A percentile compares a stretch with the other conserved stretches of the same genome.
phyloP scores from a whole-genome alignment of 2,113 vertebrate genomes.

The Redunca redunca region DNA sequence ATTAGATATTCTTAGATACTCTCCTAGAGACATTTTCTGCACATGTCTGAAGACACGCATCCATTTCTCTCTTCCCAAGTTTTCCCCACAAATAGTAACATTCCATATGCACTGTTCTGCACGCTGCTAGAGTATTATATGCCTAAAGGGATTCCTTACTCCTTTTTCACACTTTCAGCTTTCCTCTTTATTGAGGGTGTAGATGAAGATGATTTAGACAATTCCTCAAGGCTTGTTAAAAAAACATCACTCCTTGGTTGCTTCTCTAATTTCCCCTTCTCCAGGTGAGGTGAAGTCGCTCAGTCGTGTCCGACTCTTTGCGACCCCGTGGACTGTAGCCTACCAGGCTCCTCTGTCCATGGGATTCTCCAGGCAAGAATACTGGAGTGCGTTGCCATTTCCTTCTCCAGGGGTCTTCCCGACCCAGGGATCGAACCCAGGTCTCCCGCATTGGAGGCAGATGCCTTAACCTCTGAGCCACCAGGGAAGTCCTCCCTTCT shows the following conservation, averaged over 20 bases:
- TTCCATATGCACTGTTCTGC: fast-evolving
- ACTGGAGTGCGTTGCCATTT: too few species aligned
- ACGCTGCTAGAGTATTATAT: background rate
- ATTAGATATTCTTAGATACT: background rate
- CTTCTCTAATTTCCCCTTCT: background rate
- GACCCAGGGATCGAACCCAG: too few species aligned
- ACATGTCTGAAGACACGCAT: too few species aligned
- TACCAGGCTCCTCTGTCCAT: too few species aligned
- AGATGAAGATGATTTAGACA: background rate
- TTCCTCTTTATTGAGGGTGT: background rate
- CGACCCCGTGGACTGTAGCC: too few species aligned
- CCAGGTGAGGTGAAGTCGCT: too few species aligned
- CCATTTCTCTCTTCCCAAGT: too few species aligned
- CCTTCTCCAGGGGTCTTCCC: too few species aligned
- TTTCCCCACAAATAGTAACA: background rate
- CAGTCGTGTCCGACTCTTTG: too few species aligned
- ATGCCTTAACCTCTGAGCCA: too few species aligned
- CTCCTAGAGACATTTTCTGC: background rate
- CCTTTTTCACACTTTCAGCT: background rate
- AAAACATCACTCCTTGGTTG: background rate
- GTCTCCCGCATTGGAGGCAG: too few species aligned
- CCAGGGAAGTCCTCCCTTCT: background rate
- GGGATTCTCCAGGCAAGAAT: too few species aligned
- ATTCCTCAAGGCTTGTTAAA: background rate
- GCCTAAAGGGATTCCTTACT: background rate